Conservation (phyloP, 2,888 invertebrate species). For the Seira musarum region DNA sequence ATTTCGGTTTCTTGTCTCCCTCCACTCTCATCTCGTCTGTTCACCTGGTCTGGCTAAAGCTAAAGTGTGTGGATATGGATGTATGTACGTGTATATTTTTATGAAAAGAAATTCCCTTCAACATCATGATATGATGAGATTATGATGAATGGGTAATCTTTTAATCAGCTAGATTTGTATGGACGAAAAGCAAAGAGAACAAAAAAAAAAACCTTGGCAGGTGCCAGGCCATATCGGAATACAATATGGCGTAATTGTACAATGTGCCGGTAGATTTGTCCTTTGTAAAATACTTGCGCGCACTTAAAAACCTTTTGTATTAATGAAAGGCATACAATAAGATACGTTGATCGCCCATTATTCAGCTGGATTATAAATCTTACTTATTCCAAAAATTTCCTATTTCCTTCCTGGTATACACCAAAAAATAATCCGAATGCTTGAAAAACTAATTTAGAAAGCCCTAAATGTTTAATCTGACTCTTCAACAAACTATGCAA, state of each 20-base stretch:
- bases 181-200: no score
- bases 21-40: constrained; percentile 17
- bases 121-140: constrained; percentile 26
- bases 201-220: constrained; percentile 18
- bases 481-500: no score
- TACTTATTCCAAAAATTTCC: no score
- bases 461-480: no score
- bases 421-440: no score
- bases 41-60: constrained; percentile 25
- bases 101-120: constrained; percentile 20
- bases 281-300: not conserved
- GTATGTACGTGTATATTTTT: no score
- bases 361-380: no score
- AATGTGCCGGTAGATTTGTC: not conserved
- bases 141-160: constrained; percentile 42
- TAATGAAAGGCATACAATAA: not conserved
- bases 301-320: not conserved
- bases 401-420: no score
- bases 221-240: constrained; percentile 22
- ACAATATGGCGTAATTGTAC: constrained; percentile 6
- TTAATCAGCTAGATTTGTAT: constrained; percentile 9
- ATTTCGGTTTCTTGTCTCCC: not conserved
- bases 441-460: no score
- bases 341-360: no score
- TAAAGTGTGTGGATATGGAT: no score